These are phyloP conservation scores for Graptemys geographica DNA, from an alignment of 2,797 vertebrate species.

Conservation along the genomic window DNA sequence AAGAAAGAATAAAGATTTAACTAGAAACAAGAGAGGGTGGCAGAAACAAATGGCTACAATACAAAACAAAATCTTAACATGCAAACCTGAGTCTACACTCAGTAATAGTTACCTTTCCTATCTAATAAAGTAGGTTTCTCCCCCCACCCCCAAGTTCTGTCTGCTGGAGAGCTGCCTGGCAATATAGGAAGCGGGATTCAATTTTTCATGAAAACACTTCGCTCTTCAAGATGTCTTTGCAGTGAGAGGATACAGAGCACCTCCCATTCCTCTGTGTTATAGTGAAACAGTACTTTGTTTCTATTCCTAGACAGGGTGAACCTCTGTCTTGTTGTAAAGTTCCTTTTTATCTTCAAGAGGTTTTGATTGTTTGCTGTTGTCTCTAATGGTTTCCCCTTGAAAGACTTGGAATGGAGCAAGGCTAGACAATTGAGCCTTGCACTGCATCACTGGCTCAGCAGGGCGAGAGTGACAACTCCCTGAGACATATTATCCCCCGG, in stretches of 20 bases:
- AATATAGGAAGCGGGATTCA: background rate
- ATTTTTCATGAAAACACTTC: background rate
- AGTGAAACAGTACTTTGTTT: background rate
- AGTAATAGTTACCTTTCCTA: background rate
- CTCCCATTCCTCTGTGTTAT: background rate
- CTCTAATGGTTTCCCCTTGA: background rate
- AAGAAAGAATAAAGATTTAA: too few species aligned
- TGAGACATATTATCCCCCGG: background rate
- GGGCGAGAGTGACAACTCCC: background rate
- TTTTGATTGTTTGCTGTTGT: background rate
- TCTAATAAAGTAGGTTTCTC: background rate
- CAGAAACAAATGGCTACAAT: too few species aligned
- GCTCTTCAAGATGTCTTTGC: background rate
- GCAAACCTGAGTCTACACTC: background rate
- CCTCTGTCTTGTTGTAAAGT: background rate
- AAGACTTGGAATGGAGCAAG: background rate
- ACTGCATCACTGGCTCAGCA: background rate
- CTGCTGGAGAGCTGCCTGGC: background rate
- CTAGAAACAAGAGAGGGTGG: too few species aligned
- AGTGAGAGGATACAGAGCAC: background rate
- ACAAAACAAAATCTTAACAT: background rate
- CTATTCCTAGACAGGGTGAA: background rate
- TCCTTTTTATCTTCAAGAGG: background rate
- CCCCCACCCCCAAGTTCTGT: background rate
- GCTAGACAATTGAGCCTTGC: background rate